Evolutionary conservation across 2,113 vertebrate species (phyloP).

Genomic region (Anolis sagrei): DNA sequence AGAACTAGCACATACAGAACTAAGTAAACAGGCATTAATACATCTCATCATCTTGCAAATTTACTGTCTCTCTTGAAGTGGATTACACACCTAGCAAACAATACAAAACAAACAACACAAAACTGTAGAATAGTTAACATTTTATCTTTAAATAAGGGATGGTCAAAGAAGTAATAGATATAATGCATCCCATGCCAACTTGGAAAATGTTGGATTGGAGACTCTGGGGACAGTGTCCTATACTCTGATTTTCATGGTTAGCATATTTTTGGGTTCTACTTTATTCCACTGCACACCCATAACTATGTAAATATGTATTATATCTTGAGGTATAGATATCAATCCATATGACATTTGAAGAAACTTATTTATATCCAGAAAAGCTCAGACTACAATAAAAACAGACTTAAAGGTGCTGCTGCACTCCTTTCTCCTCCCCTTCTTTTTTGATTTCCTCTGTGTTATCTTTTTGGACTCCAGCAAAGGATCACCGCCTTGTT

Average conservation of each 20-base stretch:
- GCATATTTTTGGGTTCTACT: too few species aligned
- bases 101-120: not conserved
- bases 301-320: too few species aligned
- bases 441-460: not conserved
- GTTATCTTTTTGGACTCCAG: not conserved
- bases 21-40: not conserved
- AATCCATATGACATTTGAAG: too few species aligned
- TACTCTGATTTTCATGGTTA: too few species aligned
- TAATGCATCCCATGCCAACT: not conserved
- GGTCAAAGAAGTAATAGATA: not conserved
- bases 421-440: not conserved
- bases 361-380: too few species aligned
- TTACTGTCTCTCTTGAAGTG: not conserved
- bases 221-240: too few species aligned
- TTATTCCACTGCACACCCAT: too few species aligned
- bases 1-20: not conserved
- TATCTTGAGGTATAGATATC: too few species aligned
- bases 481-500: too few species aligned
- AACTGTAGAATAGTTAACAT: not conserved
- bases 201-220: too few species aligned
- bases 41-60: not conserved
- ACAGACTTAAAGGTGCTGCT: not conserved
- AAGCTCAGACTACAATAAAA: too few species aligned
- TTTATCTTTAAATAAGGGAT: not conserved
- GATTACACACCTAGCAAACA: not conserved